A percentile compares a stretch with the other conserved stretches of the same genome.
Evolutionary conservation across 1,140 invertebrate species (phyloP).

Genomic region (Caenorhabditis remanei): DNA sequence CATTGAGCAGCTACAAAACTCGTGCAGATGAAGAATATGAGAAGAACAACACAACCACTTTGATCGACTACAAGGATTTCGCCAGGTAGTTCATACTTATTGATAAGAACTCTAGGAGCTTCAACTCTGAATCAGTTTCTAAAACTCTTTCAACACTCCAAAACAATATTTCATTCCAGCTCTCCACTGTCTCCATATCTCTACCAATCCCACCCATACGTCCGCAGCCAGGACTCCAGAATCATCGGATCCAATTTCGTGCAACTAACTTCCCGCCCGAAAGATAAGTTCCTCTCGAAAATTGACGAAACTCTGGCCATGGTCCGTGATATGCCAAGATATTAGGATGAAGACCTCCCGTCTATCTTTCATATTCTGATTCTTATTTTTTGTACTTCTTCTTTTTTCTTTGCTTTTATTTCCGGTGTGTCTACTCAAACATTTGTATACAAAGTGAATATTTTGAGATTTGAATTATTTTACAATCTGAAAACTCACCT

Average conservation of each 20-base stretch:
- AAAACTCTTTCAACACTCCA: not conserved
- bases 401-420: not conserved
- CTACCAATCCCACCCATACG: constrained; percentile 67
- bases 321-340: constrained; percentile 67
- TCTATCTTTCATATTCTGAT: not conserved
- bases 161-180: constrained; percentile 45
- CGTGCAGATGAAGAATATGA: constrained; percentile 64
- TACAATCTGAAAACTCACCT: not conserved
- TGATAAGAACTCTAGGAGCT: no score
- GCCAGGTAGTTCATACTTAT: constrained; percentile 42
- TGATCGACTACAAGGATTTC: constrained; percentile 68
- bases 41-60: constrained; percentile 65
- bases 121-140: not conserved
- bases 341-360: constrained; percentile 5
- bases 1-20: constrained; percentile 54
- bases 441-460: not conserved
- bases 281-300: constrained; percentile 68
- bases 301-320: constrained; percentile 66
- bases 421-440: constrained; percentile 3
- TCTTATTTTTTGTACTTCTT: not conserved
- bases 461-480: not conserved
- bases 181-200: constrained; percentile 69
- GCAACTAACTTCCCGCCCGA: constrained; percentile 61
- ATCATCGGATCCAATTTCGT: constrained; percentile 69
- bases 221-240: constrained; percentile 66